phyloP scores from a whole-genome alignment of 2,113 vertebrate genomes.

The Plotosus lineatus region DNA sequence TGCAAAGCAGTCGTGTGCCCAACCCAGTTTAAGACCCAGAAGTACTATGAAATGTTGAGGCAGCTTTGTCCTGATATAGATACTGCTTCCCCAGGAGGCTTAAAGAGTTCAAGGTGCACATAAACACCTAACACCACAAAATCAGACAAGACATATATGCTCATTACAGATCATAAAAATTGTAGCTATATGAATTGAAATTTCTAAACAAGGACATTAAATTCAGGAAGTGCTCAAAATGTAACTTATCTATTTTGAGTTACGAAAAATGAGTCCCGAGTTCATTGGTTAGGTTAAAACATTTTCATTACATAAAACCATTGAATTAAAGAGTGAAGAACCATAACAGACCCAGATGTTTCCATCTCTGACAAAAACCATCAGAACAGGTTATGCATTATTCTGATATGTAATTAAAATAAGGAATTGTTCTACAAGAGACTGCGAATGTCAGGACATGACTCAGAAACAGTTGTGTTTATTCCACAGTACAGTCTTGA shows the following conservation, averaged over 20 bases:
- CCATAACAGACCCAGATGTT: background rate
- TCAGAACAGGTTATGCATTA: background rate
- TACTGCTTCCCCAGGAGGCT: constrained; percentile 71
- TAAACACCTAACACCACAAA: background rate
- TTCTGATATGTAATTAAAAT: background rate
- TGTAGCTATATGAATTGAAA: too few species aligned
- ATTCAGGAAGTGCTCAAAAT: background rate
- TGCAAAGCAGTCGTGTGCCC: constrained; percentile 89
- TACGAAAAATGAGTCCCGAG: background rate
- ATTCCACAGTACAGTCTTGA: background rate
- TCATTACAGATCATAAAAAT: background rate
- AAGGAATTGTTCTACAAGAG: background rate
- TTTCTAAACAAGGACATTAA: background rate
- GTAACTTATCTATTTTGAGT: background rate
- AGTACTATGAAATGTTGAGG: constrained; percentile 85
- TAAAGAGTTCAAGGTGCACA: constrained; percentile 83
- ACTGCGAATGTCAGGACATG: background rate
- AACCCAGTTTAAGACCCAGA: constrained; percentile 83
- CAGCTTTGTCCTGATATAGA: constrained; percentile 87
- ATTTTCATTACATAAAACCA: background rate
- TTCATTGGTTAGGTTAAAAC: background rate
- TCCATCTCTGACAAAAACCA: background rate
- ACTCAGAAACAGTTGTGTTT: background rate
- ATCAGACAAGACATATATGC: background rate
- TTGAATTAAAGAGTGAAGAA: background rate